phyloP scores from a whole-genome alignment of 2,797 vertebrate species.

The Siniperca obscura region DNA sequence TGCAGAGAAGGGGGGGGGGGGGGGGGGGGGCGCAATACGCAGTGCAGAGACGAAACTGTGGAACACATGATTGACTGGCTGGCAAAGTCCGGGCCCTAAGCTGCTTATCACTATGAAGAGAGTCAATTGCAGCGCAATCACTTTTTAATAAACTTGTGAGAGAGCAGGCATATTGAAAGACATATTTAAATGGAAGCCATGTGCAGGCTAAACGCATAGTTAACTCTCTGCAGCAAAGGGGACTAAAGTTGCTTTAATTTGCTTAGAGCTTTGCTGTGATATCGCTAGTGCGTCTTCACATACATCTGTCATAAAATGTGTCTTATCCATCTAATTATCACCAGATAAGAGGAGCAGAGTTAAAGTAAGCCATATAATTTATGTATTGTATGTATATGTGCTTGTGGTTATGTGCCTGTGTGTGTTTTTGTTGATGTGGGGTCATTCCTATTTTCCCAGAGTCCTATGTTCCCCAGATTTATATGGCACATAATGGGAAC shows the following conservation, averaged over 20 bases:
- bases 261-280: conserved; percentile 23
- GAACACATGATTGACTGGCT: conserved; percentile 73
- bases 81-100: conserved; percentile 68
- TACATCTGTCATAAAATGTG: conserved; percentile 9
- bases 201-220: conserved; percentile 56
- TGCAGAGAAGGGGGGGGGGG: conserved; percentile 1
- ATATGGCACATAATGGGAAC: too few species aligned
- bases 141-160: conserved; percentile 81
- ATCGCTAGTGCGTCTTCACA: conserved; percentile 3
- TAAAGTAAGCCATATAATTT: not conserved
- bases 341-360: not conserved
- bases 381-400: conserved; percentile 9
- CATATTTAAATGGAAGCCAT: conserved; percentile 67
- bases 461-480: too few species aligned
- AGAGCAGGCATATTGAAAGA: conserved; percentile 68
- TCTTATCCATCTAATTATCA: conserved; percentile 35
- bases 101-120: conserved; percentile 77
- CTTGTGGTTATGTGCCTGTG: not conserved
- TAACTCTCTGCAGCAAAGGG: conserved; percentile 42
- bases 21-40: not conserved
- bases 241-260: conserved; percentile 48
- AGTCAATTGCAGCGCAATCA: conserved; percentile 76
- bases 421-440: not conserved
- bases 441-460: too few species aligned
- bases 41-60: conserved; percentile 47